Percentiles rank a stretch among this genome's conserved stretches.
Conservation (phyloP, 37 sponge, comb jelly and placozoan species). For the Bolinopsis microptera region DNA sequence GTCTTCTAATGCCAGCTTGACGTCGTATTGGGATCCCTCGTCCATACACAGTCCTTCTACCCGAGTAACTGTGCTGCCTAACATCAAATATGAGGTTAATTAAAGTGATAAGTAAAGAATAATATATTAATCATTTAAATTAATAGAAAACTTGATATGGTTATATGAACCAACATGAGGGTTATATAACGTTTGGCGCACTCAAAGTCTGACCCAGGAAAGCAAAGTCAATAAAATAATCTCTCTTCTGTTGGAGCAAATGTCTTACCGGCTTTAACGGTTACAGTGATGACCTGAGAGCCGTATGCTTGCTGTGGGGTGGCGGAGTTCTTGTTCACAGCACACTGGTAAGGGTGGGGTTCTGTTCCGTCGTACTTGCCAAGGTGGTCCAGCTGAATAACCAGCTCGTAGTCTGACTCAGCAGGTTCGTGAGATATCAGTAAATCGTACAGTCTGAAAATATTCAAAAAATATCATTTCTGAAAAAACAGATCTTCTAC, state of each 20-base stretch:
- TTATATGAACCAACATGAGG: too few species aligned
- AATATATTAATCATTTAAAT: too few species aligned
- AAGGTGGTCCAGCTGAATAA: background rate
- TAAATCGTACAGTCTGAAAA: background rate
- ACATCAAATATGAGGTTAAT: too few species aligned
- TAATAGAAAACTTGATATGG: too few species aligned
- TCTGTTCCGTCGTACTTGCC: background rate
- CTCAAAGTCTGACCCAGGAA: too few species aligned
- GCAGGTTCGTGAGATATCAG: background rate
- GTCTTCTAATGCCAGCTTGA: background rate
- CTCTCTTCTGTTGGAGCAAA: too few species aligned
- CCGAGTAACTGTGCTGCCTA: background rate
- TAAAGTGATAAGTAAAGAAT: too few species aligned
- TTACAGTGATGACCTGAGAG: background rate
- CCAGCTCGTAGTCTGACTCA: conserved; percentile 14
- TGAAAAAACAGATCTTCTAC: too few species aligned
- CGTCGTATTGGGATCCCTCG: conserved; percentile 53
- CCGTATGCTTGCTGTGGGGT: background rate
- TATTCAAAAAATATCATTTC: too few species aligned
- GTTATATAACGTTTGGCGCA: too few species aligned
- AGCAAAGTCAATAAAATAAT: too few species aligned
- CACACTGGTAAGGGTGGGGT: background rate
- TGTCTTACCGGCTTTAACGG: conserved; percentile 2
- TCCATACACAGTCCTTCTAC: conserved; percentile 46
- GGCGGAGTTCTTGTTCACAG: background rate